Evolutionary conservation across 2,113 vertebrate species (phyloP).

Genomic region (Oncorhynchus clarkii): DNA sequence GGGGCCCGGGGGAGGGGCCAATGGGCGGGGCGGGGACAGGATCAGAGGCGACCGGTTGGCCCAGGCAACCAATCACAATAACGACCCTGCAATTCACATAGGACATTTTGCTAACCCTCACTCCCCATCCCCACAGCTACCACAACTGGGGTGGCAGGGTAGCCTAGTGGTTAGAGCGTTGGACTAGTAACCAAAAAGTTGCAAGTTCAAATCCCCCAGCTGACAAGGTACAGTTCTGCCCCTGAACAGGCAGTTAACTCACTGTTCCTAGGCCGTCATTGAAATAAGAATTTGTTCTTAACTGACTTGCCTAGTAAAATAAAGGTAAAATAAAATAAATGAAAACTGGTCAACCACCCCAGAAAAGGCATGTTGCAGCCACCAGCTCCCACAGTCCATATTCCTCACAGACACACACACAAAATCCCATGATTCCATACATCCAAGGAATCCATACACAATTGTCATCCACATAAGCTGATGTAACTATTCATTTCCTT

Average conservation of each 20-base stretch:
- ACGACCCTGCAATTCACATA: conserved; percentile 24
- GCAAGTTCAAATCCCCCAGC: no score
- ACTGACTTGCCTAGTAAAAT: no score
- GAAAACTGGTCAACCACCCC: conserved; percentile 6
- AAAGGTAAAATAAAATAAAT: no score
- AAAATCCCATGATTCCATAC: conserved; percentile 8
- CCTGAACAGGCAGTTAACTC: no score
- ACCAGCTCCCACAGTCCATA: conserved; percentile 40
- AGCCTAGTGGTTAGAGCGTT: no score
- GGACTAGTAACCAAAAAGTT: no score
- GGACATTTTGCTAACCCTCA: conserved; percentile 54
- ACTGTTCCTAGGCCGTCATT: no score
- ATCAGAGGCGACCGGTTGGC: conserved; percentile 60
- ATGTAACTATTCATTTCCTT: neutral
- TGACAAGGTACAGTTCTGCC: no score
- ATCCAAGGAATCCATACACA: neutral
- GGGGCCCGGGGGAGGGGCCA: conserved; percentile 67
- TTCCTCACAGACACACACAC: conserved; percentile 1
- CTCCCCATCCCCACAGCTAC: conserved; percentile 78
- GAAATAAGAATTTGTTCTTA: no score
- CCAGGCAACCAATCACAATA: neutral
- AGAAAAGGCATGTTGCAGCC: neutral
- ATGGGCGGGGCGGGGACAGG: conserved; percentile 63
- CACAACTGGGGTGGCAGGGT: conserved; percentile 36
- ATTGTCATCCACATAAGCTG: neutral